Evolutionary conservation across 1,140 invertebrate genomes (phyloP), one percentile per base, ranked within the genome.

Genomic region (Pseudoatta argentina): DNA sequence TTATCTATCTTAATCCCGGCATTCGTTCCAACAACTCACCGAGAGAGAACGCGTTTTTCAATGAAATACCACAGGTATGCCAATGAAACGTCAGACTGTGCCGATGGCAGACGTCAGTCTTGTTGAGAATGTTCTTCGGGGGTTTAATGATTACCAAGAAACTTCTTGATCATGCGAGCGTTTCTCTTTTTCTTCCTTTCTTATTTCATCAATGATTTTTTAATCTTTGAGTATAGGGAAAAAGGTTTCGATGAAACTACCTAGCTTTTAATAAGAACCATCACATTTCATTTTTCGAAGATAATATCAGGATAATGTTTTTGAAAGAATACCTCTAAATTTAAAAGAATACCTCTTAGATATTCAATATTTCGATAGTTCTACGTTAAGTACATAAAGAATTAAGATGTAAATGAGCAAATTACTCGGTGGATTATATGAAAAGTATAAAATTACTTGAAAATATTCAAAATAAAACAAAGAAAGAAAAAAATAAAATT

Each of bases 1-100:
- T 93, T 89, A 92, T 91, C 91, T 82, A 83, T 86, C 91, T 91
- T 93, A 94, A 94, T 93, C 93, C 91, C 77, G 88, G 90, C 92
- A 94, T 94, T 93, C 91, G 89, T 93, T 93, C 44, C 67, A 53
- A 12, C 72, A 53, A 34, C 48, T 18, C 21, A 5, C 24, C 5
- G n/a, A 55, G 55, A 76, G 55, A 79, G 78, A 81, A 79, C 39
- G 64, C 83, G 91, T 92, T 92, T 92, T 92, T 92, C 90, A 92
- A 91, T 88, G 86, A 88, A 89, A 91, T 88, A 90, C 90, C 39
- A 83, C 39, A 30, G n/a, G 3, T 51, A 14, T 24, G 55, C 24
- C 18, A n/a, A 39, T 34, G 21, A 79, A 79, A 79, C n/a, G 48
- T 24, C 88, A 21, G 53, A 57, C 24, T 27, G 51, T 67, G 53